Base-by-base conservation (phyloP, 2,888 invertebrate species). In the Nephrotoma flavescens region DNA sequence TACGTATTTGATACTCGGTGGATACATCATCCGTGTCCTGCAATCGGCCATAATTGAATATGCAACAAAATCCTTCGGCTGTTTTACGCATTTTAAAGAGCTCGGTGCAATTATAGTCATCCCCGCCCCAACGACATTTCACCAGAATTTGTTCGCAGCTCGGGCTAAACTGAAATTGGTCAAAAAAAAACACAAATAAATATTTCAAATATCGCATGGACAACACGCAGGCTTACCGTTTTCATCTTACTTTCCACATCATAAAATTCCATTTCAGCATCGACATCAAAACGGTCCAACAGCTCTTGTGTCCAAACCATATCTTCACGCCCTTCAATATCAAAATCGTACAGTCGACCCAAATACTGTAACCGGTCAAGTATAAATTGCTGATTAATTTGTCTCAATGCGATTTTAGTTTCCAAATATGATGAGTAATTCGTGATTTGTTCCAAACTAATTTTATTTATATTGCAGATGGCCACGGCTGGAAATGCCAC, bases 401-500 rank as follows among this genome's bases (percentile, higher is more conserved):
- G 44, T 42, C 0, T 9, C 71, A 71, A 3, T 6, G 31, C 6
- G 31, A 71, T 71, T 31, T 71, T 71, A 1, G 31, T 5, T 9
- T 89, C 93, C 93, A 92, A 88, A 86, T 90, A 88, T n/a, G 88
- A 86, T 0, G 93, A 91, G 6, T 91, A 89, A 7, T 89, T 87
- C 6, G 88, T 87, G 12, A 92, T 90, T 41, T 91, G 91, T 45
- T 89, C 91, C 86, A 89, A 91, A 89, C 94, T 94, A 57, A 94
- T 93, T 88, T 93, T 92, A 88, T 94, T 94, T 31, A 92, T 89
- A 88, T 92, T 93, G 88, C 94, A 94, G 4, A 94, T 88, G 0
- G 93, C 93, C 0, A 94, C 90, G 0, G 93, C 94, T 0, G 94
- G 94, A 89, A 93, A 94, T 87, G 93, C 92, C 0, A 94, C 92